Evolutionary conservation across 2,113 vertebrate species (phyloP).

Genomic region (Muntiacus reevesi): DNA sequence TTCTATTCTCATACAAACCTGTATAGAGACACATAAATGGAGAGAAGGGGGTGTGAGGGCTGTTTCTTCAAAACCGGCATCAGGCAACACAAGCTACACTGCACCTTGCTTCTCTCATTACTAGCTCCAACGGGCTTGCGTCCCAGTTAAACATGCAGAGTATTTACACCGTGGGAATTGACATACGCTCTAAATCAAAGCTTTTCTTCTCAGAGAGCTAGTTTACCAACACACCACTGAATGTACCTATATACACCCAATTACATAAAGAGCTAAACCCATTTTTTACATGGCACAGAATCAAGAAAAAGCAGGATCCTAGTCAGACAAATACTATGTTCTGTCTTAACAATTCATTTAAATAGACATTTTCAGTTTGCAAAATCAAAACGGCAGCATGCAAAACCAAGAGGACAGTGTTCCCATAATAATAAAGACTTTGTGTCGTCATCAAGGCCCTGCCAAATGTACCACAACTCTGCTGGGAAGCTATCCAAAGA

Average conservation of each 20-base stretch:
- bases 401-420: not conserved
- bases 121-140: not conserved
- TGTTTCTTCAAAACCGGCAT: not conserved
- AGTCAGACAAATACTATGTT: not conserved
- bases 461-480: not conserved
- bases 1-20: not conserved
- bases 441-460: no score
- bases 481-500: not conserved
- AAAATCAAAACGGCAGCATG: not conserved
- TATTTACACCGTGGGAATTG: not conserved
- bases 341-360: not conserved
- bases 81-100: not conserved
- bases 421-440: not conserved
- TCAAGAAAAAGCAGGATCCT: not conserved
- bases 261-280: not conserved
- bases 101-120: not conserved
- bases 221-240: not conserved
- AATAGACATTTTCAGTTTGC: not conserved
- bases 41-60: accelerated
- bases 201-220: not conserved
- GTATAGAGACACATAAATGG: not conserved
- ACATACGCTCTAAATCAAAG: not conserved
- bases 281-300: not conserved
- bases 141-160: not conserved
- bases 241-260: not conserved